A percentile compares a stretch with the other conserved stretches of the same genome.
Evolutionary conservation across 2,113 vertebrate species (phyloP).

Genomic region (Nanorana parkeri): DNA sequence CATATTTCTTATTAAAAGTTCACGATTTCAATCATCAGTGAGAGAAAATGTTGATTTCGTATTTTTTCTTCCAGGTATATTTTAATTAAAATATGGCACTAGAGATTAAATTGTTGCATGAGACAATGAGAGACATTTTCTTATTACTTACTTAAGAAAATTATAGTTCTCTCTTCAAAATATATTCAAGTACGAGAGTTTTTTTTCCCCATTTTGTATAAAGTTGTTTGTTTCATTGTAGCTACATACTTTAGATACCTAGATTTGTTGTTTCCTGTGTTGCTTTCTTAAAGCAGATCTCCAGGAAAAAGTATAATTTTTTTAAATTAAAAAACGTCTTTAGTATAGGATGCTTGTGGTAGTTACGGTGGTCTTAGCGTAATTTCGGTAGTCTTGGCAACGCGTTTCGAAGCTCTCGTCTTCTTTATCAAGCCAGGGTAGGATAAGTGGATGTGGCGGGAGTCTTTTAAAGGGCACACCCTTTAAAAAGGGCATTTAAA

Average conservation of each 20-base stretch:
- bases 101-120: slow-evolving; percentile 6
- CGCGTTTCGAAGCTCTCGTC: no score
- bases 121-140: not conserved
- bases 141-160: not conserved
- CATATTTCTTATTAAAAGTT: slow-evolving; percentile 36
- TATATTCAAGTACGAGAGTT: not conserved
- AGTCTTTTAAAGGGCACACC: no score
- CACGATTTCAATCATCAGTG: slow-evolving; percentile 24
- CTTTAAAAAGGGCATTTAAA: no score
- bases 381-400: no score
- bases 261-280: no score
- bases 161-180: not conserved
- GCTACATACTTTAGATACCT: not conserved
- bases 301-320: no score
- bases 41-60: not conserved
- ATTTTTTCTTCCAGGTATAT: slow-evolving; percentile 42
- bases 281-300: no score
- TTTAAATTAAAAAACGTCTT: no score
- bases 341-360: no score
- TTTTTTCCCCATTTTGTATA: not conserved
- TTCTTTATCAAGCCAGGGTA: no score
- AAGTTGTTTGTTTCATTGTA: not conserved
- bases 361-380: no score
- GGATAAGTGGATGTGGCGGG: no score
- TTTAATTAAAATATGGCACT: slow-evolving; percentile 34